Conservation (phyloP, 1,140 invertebrate species). For the Eriocheir sinensis region DNA sequence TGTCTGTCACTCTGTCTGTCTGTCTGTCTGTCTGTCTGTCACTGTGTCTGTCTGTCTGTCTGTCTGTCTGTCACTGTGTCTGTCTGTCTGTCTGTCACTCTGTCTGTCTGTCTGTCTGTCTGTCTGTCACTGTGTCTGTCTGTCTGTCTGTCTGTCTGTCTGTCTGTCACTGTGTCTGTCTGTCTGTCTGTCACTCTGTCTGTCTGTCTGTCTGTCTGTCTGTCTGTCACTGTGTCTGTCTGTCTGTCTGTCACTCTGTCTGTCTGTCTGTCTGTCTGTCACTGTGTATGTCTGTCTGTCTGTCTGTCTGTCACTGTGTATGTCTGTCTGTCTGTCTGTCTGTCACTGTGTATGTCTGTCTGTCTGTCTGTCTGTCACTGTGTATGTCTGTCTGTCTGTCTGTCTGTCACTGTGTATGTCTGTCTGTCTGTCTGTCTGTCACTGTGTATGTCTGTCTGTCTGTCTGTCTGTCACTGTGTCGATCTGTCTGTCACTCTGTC, state of each 20-base stretch:
- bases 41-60: constrained; percentile 20
- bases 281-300: not conserved
- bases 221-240: constrained; percentile 14
- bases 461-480: no score
- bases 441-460: no score
- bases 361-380: not conserved
- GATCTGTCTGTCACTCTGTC: no score
- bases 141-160: constrained; percentile 44
- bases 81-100: not conserved
- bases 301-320: not conserved
- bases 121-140: constrained; percentile 27
- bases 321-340: not conserved
- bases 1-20: not conserved
- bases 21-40: constrained; percentile 37
- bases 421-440: no score
- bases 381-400: no score
- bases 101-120: constrained; percentile 38
- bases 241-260: constrained; percentile 31
- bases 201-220: constrained; percentile 44
- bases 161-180: constrained; percentile 20
- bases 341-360: no score
- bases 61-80: not conserved
- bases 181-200: constrained; percentile 31
- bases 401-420: no score
- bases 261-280: constrained; percentile 44